These are phyloP conservation scores for Octomys mimax DNA, from an alignment of 2,797 vertebrate genomes.

Conservation along the genomic window DNA sequence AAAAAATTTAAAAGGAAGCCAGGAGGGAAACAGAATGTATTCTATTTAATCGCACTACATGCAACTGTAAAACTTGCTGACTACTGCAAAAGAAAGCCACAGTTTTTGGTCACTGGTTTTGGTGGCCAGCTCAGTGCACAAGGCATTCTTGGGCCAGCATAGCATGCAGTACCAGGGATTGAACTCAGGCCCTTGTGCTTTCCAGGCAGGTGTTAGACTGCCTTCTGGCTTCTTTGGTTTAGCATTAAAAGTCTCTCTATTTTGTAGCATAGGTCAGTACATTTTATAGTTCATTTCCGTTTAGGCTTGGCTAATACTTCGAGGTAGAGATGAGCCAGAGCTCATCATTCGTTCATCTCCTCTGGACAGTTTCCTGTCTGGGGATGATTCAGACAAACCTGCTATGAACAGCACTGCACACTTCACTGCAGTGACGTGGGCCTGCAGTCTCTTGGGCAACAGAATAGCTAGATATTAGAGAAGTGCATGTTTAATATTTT, in stretches of 20 bases:
- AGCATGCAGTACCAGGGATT: too few species aligned
- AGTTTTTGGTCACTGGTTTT: too few species aligned
- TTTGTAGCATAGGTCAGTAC: neutral
- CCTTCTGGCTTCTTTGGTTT: neutral
- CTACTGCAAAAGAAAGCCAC: too few species aligned
- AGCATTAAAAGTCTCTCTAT: neutral
- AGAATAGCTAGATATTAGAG: neutral
- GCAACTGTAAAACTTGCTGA: too few species aligned
- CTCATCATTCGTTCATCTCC: neutral
- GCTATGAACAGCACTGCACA: neutral
- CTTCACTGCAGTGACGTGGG: neutral
- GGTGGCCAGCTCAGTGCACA: too few species aligned
- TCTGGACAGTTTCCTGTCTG: neutral
- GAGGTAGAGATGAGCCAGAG: neutral
- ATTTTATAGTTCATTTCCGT: neutral
- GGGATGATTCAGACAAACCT: neutral
- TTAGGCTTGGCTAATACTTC: neutral
- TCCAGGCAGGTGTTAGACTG: too few species aligned
- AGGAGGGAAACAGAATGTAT: too few species aligned
- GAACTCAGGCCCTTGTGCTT: too few species aligned
- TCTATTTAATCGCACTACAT: too few species aligned
- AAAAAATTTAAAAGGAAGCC: too few species aligned
- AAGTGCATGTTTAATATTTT: neutral
- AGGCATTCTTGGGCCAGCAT: too few species aligned
- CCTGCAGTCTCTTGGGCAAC: neutral